phyloP scores from a whole-genome alignment of 2,113 vertebrate genomes.

The Theristicus caerulescens region DNA sequence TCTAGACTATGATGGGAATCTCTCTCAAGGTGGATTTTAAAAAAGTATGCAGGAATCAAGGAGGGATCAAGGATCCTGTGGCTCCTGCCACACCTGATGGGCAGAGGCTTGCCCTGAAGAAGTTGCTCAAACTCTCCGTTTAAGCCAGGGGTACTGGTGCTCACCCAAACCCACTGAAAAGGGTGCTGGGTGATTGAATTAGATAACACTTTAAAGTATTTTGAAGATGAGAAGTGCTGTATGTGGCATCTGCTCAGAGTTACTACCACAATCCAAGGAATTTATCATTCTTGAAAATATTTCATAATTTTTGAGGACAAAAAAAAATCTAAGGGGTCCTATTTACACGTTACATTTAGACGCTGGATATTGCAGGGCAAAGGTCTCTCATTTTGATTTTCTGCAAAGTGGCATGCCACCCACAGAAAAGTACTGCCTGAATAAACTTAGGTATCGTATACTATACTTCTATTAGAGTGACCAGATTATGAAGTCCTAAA shows the following conservation, averaged over 20 bases:
- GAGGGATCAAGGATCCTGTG: background rate
- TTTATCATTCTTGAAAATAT: background rate
- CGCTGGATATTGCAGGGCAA: background rate
- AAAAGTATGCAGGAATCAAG: background rate
- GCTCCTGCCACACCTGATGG: background rate
- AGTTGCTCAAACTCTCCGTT: background rate
- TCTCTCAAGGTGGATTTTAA: background rate
- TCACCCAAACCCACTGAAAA: background rate
- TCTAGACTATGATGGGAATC: background rate
- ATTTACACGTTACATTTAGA: background rate
- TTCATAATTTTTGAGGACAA: background rate
- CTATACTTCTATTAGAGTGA: background rate
- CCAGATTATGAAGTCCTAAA: background rate
- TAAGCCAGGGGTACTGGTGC: background rate
- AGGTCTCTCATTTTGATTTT: background rate
- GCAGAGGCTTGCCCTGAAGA: background rate
- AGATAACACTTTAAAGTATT: background rate
- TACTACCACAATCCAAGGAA: background rate
- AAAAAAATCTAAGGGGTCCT: background rate
- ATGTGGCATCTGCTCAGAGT: background rate
- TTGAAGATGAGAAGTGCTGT: background rate
- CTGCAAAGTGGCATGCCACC: background rate
- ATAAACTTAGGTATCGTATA: background rate
- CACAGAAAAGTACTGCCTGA: background rate
- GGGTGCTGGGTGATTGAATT: background rate